A percentile compares a stretch with the other conserved stretches of the same genome.
phyloP scores from a whole-genome alignment of 2,113 vertebrate species.

The Arothron firmamentum region DNA sequence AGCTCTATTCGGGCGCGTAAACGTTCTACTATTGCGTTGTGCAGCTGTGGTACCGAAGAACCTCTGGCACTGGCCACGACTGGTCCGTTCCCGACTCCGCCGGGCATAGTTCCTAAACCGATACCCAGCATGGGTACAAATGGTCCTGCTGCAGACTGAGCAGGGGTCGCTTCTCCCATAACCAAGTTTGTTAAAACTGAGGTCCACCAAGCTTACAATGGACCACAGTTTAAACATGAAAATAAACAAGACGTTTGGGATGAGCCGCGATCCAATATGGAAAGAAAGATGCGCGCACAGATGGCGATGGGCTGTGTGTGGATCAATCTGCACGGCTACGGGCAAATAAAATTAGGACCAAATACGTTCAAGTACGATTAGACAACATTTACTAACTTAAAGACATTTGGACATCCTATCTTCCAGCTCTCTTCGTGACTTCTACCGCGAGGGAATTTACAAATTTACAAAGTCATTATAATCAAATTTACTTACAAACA shows the following conservation, averaged over 20 bases:
- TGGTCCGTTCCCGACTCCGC: conserved; percentile 62
- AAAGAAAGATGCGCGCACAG: conserved; percentile 12
- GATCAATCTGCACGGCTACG: not conserved
- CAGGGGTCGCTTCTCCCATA: conserved; percentile 91
- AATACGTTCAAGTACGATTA: conserved; percentile 15
- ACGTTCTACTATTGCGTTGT: conserved; percentile 93
- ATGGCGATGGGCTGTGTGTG: not conserved
- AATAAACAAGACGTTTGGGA: conserved; percentile 23
- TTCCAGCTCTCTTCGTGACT: conserved; percentile 10
- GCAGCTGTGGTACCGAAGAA: conserved; percentile 82
- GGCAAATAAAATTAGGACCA: not conserved
- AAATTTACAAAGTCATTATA: conserved; percentile 37
- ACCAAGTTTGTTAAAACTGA: conserved; percentile 47
- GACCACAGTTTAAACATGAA: conserved; percentile 49
- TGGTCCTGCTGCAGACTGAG: conserved; percentile 78
- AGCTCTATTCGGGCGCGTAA: conserved; percentile 89
- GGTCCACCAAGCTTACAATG: conserved; percentile 42
- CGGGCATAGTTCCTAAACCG: conserved; percentile 76
- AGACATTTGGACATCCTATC: conserved; percentile 16
- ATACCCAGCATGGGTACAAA: conserved; percentile 75
- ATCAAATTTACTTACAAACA: conserved; percentile 32
- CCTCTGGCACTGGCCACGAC: conserved; percentile 75
- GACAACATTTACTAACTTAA: conserved; percentile 6
- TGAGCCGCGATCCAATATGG: conserved; percentile 50
- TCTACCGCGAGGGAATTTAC: conserved; percentile 8